Conservation (phyloP, 30 jellyfish, hydroid and myxozoan genomes). For the Aurelia sp. region DNA sequence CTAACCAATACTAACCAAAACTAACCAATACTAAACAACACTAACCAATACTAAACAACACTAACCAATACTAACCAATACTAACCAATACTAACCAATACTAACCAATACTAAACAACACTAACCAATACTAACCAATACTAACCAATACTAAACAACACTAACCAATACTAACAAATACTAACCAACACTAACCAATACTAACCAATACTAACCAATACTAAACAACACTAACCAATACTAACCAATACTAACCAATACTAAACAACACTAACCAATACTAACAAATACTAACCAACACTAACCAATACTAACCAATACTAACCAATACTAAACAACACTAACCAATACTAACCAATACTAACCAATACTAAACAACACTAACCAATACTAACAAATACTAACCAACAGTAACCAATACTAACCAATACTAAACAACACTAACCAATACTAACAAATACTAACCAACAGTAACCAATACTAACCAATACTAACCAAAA, state of each 20-base stretch:
- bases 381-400: neutral
- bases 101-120: neutral
- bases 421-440: neutral
- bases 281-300: too few species aligned
- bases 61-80: neutral
- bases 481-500: neutral
- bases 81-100: neutral
- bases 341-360: neutral
- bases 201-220: neutral
- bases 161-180: too few species aligned
- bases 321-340: too few species aligned
- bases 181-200: neutral
- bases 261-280: too few species aligned
- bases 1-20: neutral
- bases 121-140: too few species aligned
- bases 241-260: too few species aligned
- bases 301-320: neutral
- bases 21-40: neutral
- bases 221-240: neutral
- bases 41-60: too few species aligned
- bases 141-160: too few species aligned
- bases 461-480: neutral
- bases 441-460: neutral
- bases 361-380: neutral
- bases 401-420: neutral